Conservation (phyloP, 2,888 invertebrate genomes). For the Cancer borealis region DNA sequence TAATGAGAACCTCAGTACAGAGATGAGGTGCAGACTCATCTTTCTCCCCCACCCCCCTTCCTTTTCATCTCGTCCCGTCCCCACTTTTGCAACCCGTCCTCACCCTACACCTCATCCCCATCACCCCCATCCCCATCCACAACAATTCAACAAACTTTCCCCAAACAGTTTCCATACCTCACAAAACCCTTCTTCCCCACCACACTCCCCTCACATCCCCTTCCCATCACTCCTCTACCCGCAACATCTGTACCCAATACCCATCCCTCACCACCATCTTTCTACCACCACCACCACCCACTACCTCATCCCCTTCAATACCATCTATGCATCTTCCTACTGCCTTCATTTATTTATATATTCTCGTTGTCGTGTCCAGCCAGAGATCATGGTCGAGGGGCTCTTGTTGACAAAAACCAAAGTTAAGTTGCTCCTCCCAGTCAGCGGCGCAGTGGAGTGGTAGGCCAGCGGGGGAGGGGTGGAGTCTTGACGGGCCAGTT, state of each 20-base stretch:
- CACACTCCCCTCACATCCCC: too few relatives aligned
- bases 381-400: not conserved
- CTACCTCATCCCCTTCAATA: too few relatives aligned
- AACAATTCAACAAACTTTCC: too few relatives aligned
- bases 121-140: not conserved
- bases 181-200: not conserved
- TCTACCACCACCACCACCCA: not conserved
- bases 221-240: not conserved
- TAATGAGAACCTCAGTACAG: not conserved
- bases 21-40: not conserved
- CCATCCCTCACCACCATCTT: not conserved
- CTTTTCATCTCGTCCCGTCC: not conserved
- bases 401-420: not conserved
- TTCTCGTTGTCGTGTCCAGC: conserved; percentile 5
- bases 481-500: not conserved
- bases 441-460: not conserved
- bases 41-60: not conserved
- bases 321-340: not conserved
- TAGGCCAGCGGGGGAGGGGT: not conserved
- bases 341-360: not conserved
- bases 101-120: not conserved
- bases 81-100: not conserved
- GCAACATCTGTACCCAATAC: not conserved
- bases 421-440: not conserved
- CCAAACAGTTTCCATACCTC: not conserved